Evolutionary conservation across 2,797 vertebrate species (phyloP).

Genomic region (Poeciliopsis turneri): DNA sequence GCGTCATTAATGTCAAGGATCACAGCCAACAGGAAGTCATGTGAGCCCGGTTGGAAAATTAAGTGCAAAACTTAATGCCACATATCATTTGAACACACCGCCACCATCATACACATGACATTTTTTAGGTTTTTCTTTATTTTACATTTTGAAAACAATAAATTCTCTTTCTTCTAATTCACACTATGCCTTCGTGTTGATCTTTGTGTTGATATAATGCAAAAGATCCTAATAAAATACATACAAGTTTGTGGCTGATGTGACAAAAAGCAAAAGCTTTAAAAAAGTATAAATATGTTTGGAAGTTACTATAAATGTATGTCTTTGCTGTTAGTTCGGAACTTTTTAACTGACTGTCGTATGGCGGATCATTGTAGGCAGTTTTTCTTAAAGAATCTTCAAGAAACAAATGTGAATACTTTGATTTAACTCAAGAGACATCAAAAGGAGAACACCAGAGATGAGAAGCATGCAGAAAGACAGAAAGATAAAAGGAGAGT

Average conservation of each 20-base stretch:
- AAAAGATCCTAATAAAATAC: not conserved
- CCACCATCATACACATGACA: too few relatives aligned
- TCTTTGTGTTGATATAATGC: not conserved
- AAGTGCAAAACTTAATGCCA: too few relatives aligned
- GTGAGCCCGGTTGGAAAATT: not conserved
- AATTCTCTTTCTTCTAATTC: not conserved
- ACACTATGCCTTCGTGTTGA: not conserved
- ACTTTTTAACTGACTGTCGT: slow-evolving; percentile 26
- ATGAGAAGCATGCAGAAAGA: slow-evolving; percentile 14
- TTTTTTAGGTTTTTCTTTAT: not conserved
- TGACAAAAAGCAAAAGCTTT: not conserved
- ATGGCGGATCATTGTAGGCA: slow-evolving; percentile 4
- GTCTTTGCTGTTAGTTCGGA: not conserved
- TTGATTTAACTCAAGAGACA: slow-evolving; percentile 30
- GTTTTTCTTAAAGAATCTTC: slow-evolving; percentile 32
- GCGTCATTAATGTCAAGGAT: not conserved
- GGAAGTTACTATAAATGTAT: not conserved
- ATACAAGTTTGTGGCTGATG: not conserved
- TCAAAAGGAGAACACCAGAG: slow-evolving; percentile 24
- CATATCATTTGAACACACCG: not conserved
- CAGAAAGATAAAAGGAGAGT: slow-evolving; percentile 22
- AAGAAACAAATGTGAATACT: slow-evolving; percentile 38
- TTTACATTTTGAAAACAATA: not conserved
- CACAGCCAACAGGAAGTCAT: not conserved
- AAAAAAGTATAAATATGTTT: not conserved